Evolutionary conservation across 2,113 vertebrate species (phyloP).

Genomic region (Ascaphus truei): DNA sequence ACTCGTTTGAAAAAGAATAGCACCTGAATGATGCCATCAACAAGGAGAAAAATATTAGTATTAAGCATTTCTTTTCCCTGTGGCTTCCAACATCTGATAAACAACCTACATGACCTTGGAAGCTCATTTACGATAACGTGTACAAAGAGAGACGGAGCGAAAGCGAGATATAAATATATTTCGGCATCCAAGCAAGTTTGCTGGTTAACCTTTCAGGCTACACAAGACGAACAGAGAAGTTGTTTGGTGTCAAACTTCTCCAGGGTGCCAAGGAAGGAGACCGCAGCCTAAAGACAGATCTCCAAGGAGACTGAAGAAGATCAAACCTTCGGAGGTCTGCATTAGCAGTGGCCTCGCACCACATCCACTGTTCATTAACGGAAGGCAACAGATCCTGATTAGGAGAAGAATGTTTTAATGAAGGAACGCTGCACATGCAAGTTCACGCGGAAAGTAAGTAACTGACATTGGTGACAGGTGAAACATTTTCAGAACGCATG

Average conservation of each 20-base stretch:
- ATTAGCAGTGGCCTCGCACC: background rate
- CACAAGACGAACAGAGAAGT: background rate
- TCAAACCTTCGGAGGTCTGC: background rate
- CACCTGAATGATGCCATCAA: too few species aligned
- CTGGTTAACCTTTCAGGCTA: too few species aligned
- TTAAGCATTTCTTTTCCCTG: too few species aligned
- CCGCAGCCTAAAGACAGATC: background rate
- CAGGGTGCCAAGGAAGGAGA: background rate
- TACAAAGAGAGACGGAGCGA: too few species aligned
- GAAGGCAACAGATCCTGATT: background rate
- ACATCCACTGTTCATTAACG: slow-evolving; percentile 8
- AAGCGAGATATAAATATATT: too few species aligned
- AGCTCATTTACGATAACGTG: too few species aligned
- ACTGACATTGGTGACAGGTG: background rate
- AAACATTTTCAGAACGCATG: background rate
- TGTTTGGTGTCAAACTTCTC: background rate
- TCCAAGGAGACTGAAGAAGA: background rate
- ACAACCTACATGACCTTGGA: too few species aligned
- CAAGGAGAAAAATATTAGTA: too few species aligned
- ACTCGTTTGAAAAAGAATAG: too few species aligned
- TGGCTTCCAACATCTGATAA: too few species aligned
- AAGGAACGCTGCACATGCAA: slow-evolving; percentile 5
- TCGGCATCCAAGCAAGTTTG: too few species aligned
- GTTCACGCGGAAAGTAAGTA: slow-evolving; percentile 19
- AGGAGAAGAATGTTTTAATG: background rate